Evolutionary conservation across 2,888 invertebrate genomes (phyloP), one percentile per base, ranked within the genome.

Genomic region (Odontocolon sp.): DNA sequence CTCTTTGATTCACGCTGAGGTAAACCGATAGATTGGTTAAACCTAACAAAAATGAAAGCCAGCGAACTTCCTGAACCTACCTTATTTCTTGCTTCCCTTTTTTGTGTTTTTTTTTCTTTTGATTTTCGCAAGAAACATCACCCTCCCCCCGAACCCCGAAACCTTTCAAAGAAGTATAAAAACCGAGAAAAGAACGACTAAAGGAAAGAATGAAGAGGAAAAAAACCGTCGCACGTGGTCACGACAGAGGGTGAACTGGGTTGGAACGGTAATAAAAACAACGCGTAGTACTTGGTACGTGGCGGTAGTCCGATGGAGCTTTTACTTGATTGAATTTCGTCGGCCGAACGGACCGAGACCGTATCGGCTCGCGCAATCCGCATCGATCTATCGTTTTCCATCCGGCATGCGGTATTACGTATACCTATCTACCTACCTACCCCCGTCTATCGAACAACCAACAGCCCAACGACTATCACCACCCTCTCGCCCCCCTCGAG

Each of bases 251-350:
- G 56, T 47, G 71, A 63, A 64, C 21, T 45, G 52, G 57, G 42
- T 31, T 36, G 50, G 57, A 71, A 67, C 59, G 45, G 52, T 63
- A 78, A 75, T 59, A 75, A 75, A 71, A 71, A 78, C 57, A 63
- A 68, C 63, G 47, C 67, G 36, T 57, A 33, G 47, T 36, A 36
- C 57, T 56, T 36, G 28, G 56, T 63, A 68, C 64, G 63, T 18
- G 63, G 26, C 45, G 63, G 47, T 23, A 40, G 21, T n/a, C 18
- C 28, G 26, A 59, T 16, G 21, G 31, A 57, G 75, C 75, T 80
- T 75, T 70, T 72, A 80, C 79, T 75, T 75, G 75, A 80, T 80
- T 78, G 75, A 80, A 80, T 80, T 75, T 69, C 56, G 61, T 52
- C 56, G 61, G 68, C 31, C 75, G 52, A 75, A 79, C 54, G 50